Base-by-base conservation (phyloP, 2,113 vertebrate species). In the Corythoichthys haematopterus region DNA sequence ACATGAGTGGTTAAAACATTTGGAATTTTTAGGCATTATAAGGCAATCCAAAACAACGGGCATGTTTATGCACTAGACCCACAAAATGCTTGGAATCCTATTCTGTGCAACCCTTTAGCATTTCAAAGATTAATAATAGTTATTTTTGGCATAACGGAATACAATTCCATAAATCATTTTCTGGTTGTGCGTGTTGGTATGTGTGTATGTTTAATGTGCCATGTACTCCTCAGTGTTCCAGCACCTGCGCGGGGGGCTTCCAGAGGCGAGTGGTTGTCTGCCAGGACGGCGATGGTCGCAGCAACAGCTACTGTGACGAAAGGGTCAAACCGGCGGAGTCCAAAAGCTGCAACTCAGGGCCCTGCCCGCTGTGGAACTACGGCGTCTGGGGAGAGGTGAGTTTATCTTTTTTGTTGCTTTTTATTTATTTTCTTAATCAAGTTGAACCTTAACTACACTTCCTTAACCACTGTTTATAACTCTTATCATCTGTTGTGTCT, bases 371-470 rank as follows among this genome's bases (percentile, higher is more conserved):
- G 59, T 99, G 97, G 97, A 96, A 92, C 88, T 95, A 93, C 1
- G 94, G 97, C 9, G 92, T 84, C 75, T 99, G 97, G 97, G 95
- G 95, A 88, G 95, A 98, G 89, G 97, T 99, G 89, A 92, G 92
- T 9, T n/a, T 36, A 13, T 45, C 46, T 40, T 53, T 48, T 8
- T 4, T 1, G 13, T 45, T 58, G 2, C 15, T 7, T 46, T 16
- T 16, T 53, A 7, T 52, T 57, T 33, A 4, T 6, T 3, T 40
- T 9, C 16, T 40, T 28, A 48, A 6, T 53, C n/a, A 38, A 13
- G 45, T n/a, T 52, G 15, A 61, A 64, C 50, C 12, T 47, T 45
- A 40, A 3, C 10, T n/a, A 37, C 3, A 50, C 48, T 60, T 63
- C 2, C 1, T 35, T 47, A 43, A 43, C 38, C 47, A 3, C 3